Base-by-base conservation (phyloP, 2,113 vertebrate genomes). In the Sphaerodactylus townsendi region DNA sequence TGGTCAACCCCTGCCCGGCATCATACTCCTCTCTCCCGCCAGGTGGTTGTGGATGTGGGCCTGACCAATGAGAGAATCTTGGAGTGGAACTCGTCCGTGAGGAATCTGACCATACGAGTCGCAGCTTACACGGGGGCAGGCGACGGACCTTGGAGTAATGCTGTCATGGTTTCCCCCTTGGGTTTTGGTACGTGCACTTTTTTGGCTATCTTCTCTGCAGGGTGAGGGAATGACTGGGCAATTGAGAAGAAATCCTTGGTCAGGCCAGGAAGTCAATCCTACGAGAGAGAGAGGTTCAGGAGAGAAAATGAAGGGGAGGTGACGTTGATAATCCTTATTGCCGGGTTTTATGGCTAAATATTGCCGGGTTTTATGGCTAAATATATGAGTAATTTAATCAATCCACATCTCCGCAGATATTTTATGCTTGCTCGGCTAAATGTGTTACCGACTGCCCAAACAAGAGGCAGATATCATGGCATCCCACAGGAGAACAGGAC, bases 101-200 rank as follows among this genome's bases (percentile, higher is more conserved):
- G 95, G 66, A 98, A 98, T 81, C 86, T 98, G 85, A 95, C 96
- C 0, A 96, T 97, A 76, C 93, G 95, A 11, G 94, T 98, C 87
- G 96, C 96, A 25, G 96, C 97, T 7, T 98, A 98, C 59, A 98
- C 98, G 0, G 88, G 91, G 0, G 97, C 96, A 0, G 98, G 98
- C 2, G 95, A 92, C 0, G 97, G 98, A n/a, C 98, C 98, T 50
- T 98, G 98, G 98, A 97, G 96, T 76, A 84, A 91, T 19, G 85
- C 93, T 0, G 94, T 97, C 70, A 93, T 95, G 10, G 90, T 97
- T 72, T 93, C 92, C 37, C 96, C 96, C 30, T 79, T 75, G 1
- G 7, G 77, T 62, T 65, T 94, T 17, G 96, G 96, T 97, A 82
- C 93, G 95, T 15, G 10, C 3, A 30, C 13, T 33, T 14, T 0